A percentile compares a stretch with the other conserved stretches of the same genome.
Evolutionary conservation across 1,140 invertebrate genomes (phyloP).

Genomic region (Drosophila ohnishii): DNA sequence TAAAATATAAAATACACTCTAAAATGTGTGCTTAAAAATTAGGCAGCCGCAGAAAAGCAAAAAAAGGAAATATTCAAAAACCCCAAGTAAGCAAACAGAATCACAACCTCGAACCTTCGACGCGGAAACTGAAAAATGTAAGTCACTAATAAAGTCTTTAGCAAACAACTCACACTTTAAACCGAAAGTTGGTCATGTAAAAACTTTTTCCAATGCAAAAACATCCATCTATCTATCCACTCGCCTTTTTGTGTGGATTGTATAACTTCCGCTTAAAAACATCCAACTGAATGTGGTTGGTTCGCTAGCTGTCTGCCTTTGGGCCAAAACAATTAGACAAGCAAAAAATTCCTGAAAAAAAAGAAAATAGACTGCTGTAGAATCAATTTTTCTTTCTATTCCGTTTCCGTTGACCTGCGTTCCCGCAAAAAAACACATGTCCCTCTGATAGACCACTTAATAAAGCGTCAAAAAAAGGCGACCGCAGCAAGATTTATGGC

Average conservation of each 20-base stretch:
- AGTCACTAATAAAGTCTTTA: slow-evolving; percentile 29
- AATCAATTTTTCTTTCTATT: slow-evolving; percentile 11
- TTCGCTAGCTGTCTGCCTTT: slow-evolving; percentile 9
- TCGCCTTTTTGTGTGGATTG: slow-evolving; percentile 2
- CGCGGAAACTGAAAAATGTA: slow-evolving; percentile 12
- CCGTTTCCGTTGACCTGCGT: slow-evolving; percentile 2
- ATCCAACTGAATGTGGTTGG: slow-evolving; percentile 16
- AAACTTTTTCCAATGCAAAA: slow-evolving; percentile 11
- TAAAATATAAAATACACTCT: background rate
- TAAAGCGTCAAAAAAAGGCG: slow-evolving; percentile 52
- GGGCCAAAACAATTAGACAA: slow-evolving; percentile 34
- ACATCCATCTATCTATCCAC: background rate
- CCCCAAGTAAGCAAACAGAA: background rate
- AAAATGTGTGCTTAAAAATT: background rate
- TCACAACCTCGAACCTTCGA: background rate
- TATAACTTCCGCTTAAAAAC: slow-evolving; percentile 37
- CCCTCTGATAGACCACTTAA: slow-evolving; percentile 54
- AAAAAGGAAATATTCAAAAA: background rate
- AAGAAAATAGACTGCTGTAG: background rate
- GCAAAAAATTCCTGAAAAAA: slow-evolving; percentile 25
- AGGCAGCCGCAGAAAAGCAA: too few species aligned
- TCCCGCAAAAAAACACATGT: slow-evolving; percentile 33
- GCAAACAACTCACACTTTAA: slow-evolving; percentile 12
- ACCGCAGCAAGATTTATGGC: slow-evolving; percentile 58
- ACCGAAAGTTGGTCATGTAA: background rate